Evolutionary conservation across 2,888 invertebrate genomes (phyloP), one percentile per base, ranked within the genome.

Genomic region (Rapana venosa): DNA sequence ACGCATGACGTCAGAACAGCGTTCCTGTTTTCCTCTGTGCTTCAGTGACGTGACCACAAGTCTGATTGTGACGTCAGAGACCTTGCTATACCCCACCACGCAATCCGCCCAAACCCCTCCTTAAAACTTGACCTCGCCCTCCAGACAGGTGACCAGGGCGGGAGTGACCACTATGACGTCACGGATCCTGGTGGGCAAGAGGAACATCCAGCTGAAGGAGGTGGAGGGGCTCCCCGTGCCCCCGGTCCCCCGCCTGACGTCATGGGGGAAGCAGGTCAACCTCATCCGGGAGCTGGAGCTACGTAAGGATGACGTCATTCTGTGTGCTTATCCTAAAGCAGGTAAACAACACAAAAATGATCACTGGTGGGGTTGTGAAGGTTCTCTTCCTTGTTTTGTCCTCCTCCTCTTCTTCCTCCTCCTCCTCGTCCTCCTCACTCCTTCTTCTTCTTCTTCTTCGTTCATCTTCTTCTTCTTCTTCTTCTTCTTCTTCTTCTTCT

Each of bases 281-380:
- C n/a, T 35, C 83, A 83, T 88, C 47, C 47, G 88, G 22, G 36
- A 81, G 56, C 81, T 88, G 61, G 66, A 88, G 70, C 35, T 88
- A 47, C 88, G 83, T 6, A 83, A 66, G 15, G 88, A 88, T 79
- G 88, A 88, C 66, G 36, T 88, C 61, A 58, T 88, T 22, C 13
- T 88, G 35, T 88, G 88, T n/a, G 88, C 88, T 6, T 88, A 88
- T 30, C 88, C 88, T 17, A 88, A 88, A 88, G 83, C 88, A 83
- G 88, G 88, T 88, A 58, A 66, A 35, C 26, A 61, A 17, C 13
- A 8, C 20, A 20, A 70, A 22, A 5, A 13, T n/a, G 35, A 0
- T 35, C 5, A 32, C 32, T 11, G 17, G 30, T 30, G 74, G 8
- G 74, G 26, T 8, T 74, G 26, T 74, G n/a, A n/a, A 30, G 81